Conservation (phyloP, 2,113 vertebrate genomes). For the Sphaerodactylus townsendi region DNA sequence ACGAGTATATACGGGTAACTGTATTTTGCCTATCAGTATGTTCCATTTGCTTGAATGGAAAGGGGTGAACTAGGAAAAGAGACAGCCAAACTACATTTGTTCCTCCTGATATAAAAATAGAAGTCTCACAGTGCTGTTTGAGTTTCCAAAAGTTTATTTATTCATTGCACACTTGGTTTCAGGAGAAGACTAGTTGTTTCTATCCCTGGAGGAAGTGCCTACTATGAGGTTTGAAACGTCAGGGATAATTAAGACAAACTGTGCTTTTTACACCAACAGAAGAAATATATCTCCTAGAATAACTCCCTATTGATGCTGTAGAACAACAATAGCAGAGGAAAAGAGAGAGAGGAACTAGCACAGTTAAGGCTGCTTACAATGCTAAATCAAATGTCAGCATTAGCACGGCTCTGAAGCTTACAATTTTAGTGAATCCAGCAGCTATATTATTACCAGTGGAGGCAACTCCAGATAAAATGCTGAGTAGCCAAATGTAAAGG, state of each 20-base stretch:
- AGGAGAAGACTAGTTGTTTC: constrained; percentile 60
- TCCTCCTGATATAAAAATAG: constrained; percentile 51
- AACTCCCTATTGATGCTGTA: constrained; percentile 67
- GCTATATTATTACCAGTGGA: constrained; percentile 9
- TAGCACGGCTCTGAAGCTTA: constrained; percentile 47
- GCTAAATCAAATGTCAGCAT: constrained; percentile 64
- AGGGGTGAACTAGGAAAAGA: constrained; percentile 20
- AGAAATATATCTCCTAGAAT: constrained; percentile 73
- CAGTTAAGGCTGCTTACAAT: constrained; percentile 46
- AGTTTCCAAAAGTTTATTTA: constrained; percentile 56
- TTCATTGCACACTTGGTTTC: constrained; percentile 66
- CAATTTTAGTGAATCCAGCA: constrained; percentile 51
- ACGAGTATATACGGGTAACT: no score
- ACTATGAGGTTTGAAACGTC: constrained; percentile 70
- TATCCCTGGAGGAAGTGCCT: constrained; percentile 63
- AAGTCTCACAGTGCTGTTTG: constrained; percentile 29
- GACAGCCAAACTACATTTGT: constrained; percentile 15
- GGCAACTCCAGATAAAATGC: constrained; percentile 30
- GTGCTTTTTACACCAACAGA: constrained; percentile 67
- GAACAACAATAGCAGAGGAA: constrained; percentile 30
- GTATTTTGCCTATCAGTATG: constrained; percentile 53
- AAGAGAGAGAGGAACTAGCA: not conserved
- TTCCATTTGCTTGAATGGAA: constrained; percentile 53
- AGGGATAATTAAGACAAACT: constrained; percentile 78
- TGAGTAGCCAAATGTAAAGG: constrained; percentile 39